phyloP scores from a whole-genome alignment of 1,140 invertebrate species.

The Penaeus vannamei region DNA sequence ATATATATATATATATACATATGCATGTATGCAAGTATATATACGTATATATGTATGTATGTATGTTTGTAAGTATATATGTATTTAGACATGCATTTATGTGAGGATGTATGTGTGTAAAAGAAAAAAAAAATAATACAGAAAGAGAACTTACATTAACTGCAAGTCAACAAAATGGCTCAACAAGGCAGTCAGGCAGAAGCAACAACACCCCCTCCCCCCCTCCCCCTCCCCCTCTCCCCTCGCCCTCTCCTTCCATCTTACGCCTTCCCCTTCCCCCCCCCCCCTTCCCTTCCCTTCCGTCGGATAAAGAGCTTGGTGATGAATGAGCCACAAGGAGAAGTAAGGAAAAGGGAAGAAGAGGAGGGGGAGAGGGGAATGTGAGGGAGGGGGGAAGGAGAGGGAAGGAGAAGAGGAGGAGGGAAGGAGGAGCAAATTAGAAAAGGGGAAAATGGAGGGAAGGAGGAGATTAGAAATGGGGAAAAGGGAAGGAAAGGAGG shows the following conservation, averaged over 20 bases:
- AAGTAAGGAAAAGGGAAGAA: not conserved
- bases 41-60: no score
- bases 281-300: not conserved
- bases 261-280: not conserved
- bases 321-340: not conserved
- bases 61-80: not conserved
- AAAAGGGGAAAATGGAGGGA: no score
- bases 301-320: not conserved
- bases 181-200: slow-evolving; percentile 2
- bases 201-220: not conserved
- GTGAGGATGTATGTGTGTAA: slow-evolving; percentile 18
- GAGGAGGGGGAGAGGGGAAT: not conserved
- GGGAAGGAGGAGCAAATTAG: no score
- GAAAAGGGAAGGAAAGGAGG: no score
- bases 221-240: not conserved
- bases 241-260: not conserved
- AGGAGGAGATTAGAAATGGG: no score
- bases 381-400: not conserved
- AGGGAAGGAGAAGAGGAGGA: no score
- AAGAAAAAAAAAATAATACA: not conserved
- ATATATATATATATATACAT: no score
- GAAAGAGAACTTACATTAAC: no score
- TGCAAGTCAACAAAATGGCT: no score
- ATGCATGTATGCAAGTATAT: no score
- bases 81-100: not conserved